Conservation (phyloP, 2,113 vertebrate species). For the Athene noctua region DNA sequence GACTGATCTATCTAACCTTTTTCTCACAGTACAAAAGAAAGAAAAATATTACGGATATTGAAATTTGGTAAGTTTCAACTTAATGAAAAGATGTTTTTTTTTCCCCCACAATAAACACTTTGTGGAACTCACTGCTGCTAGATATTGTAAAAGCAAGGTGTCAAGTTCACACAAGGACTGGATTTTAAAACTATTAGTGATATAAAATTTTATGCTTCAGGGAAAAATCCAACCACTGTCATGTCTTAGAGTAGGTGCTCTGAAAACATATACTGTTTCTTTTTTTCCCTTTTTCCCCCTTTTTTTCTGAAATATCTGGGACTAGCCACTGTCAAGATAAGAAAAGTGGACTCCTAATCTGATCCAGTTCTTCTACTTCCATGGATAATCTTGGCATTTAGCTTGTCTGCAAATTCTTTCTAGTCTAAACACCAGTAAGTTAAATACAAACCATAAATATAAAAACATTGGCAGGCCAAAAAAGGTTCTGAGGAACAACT, state of each 20-base stretch:
- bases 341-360: constrained; percentile 17
- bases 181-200: background rate
- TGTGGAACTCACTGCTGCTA: background rate
- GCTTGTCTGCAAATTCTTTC: constrained; percentile 45
- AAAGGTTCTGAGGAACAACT: constrained; percentile 5
- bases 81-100: background rate
- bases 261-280: background rate
- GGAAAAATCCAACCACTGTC: background rate
- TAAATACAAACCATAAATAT: constrained; percentile 38
- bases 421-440: constrained; percentile 43
- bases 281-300: background rate
- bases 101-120: background rate
- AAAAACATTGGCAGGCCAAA: constrained; percentile 1
- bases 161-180: background rate
- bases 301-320: background rate
- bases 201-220: background rate
- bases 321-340: constrained; percentile 24
- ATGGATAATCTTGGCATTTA: constrained; percentile 36
- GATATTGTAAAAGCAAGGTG: background rate
- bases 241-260: background rate
- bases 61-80: background rate
- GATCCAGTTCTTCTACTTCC: background rate
- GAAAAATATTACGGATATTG: background rate
- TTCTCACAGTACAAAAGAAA: background rate
- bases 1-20: background rate